Percentiles rank a stretch among this genome's conserved stretches.
Evolutionary conservation across 2,797 vertebrate genomes (phyloP).

Genomic region (Phoebastria nigripes): DNA sequence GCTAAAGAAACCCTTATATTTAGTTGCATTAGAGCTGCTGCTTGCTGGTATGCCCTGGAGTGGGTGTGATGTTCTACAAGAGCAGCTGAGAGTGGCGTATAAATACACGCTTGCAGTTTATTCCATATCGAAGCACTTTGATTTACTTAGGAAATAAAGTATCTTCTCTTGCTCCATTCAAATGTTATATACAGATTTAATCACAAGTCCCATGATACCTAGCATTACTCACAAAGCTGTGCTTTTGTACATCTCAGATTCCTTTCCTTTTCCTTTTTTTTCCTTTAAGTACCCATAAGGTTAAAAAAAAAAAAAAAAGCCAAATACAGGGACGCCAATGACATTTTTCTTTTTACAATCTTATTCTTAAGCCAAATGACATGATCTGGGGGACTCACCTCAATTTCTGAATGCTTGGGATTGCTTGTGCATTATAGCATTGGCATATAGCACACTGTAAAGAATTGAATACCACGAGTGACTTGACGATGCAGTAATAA

Average conservation of each 20-base stretch:
- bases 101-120: neutral
- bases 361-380: neutral
- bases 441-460: neutral
- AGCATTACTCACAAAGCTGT: neutral
- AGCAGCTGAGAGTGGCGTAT: neutral
- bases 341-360: neutral
- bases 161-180: conserved; percentile 24
- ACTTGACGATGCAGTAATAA: neutral
- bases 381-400: neutral
- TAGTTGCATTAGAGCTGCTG: neutral
- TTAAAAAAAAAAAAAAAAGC: neutral
- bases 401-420: neutral
- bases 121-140: neutral
- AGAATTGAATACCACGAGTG: neutral
- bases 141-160: conserved; percentile 48
- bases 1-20: neutral
- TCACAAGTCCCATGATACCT: neutral
- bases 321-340: neutral
- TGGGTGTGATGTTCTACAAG: neutral
- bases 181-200: conserved; percentile 55
- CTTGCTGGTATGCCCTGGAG: neutral
- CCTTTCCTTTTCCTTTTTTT: neutral
- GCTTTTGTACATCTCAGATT: neutral
- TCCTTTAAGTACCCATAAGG: neutral
- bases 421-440: neutral